These are phyloP conservation scores for Eulemur macaco DNA, from an alignment of 2,113 vertebrate species.

Conservation along the genomic window DNA sequence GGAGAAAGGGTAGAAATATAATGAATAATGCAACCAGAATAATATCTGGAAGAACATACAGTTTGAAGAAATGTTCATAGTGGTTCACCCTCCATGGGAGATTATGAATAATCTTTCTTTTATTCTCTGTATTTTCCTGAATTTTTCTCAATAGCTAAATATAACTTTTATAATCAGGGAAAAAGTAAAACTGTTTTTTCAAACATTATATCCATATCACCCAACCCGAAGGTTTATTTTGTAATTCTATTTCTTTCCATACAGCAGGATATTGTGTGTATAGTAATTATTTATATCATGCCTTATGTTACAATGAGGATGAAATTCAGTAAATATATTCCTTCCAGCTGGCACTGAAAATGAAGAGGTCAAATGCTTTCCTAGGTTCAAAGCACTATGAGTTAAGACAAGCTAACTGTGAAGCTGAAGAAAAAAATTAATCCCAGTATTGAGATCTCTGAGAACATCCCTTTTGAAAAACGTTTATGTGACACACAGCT, in stretches of 20 bases:
- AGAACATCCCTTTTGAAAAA: slow-evolving; percentile 24
- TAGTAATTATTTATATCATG: slow-evolving; percentile 72
- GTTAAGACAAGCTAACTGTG: slow-evolving; percentile 53
- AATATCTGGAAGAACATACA: background rate
- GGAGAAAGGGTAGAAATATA: background rate
- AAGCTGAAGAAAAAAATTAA: slow-evolving; percentile 64
- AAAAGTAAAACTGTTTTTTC: background rate
- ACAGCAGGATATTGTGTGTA: slow-evolving; percentile 30
- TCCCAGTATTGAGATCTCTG: slow-evolving; percentile 39
- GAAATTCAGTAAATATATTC: slow-evolving; percentile 57
- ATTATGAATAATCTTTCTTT: background rate
- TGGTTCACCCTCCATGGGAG: background rate
- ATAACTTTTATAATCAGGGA: background rate
- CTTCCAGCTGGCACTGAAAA: slow-evolving; percentile 58
- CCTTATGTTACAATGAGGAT: slow-evolving; percentile 66
- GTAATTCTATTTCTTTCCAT: slow-evolving; percentile 50
- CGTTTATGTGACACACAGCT: background rate
- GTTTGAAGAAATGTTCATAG: background rate
- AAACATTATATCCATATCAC: background rate
- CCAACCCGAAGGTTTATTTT: slow-evolving; percentile 49
- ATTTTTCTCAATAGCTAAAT: background rate
- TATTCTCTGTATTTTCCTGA: background rate
- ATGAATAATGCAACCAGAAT: background rate
- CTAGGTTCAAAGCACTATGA: slow-evolving; percentile 61
- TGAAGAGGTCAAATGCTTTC: slow-evolving; percentile 67